Evolutionary conservation across 2,888 invertebrate genomes (phyloP), one percentile per base, ranked within the genome.

Genomic region (Euspilapteryx auroguttella): DNA sequence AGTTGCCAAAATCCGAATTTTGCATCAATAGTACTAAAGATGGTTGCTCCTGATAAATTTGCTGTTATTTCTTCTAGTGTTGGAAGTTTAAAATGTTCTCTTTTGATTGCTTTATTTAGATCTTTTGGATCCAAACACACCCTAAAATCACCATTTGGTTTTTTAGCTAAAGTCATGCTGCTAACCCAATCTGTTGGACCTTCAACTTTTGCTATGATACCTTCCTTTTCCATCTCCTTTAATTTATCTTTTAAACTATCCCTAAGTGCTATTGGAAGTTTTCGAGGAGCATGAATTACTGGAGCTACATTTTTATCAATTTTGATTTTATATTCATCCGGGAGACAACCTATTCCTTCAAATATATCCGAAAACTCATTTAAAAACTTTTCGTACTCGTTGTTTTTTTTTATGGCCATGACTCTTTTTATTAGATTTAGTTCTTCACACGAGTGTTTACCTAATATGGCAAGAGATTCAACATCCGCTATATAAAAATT

Each of bases 131-230:
- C 40, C 27, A 42, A 23, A 25, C 37, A 41, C 7, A 41, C 24
- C n/a, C 38, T 17, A 12, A 38, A 28, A 36, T 41, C 36, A 1
- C 41, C 41, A 25, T 39, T 37, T 1, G 35, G 28, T 32, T 46
- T 46, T 27, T 32, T 37, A 0, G 40, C 44, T 0, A 44, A 37
- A 1, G 38, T 40, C 30, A 43, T 36, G n/a, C 37, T 38, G 23
- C 34, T 43, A 1, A 45, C 45, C 45, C 42, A 45, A 13, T 36
- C 36, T 11, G 38, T 40, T 1, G 39, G 39, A 5, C 36, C 37
- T 23, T 39, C 38, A 3, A 44, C 40, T 28, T 37, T 41, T 2
- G 29, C 32, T 7, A 45, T 39, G 2, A 40, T 33, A 4, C 34
- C 35, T 4, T 36, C 24, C 10, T 22, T 25, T 21, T 34, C 34